These are phyloP conservation scores for Orthosia incerta DNA, from an alignment of 2,888 invertebrate genomes.

Conservation along the genomic window DNA sequence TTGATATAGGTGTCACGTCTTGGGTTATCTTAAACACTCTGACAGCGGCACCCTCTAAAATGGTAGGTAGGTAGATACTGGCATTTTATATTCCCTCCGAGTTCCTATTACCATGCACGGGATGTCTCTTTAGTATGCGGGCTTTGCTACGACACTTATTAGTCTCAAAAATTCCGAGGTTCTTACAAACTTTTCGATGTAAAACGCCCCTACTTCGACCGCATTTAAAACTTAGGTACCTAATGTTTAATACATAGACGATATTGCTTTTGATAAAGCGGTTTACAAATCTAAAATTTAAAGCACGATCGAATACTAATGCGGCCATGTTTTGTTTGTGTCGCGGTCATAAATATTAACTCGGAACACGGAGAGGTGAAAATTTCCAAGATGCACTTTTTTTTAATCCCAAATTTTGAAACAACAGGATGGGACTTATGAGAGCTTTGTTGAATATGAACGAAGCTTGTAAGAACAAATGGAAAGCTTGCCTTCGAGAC, in stretches of 20 bases:
- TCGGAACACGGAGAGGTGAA: constrained; percentile 78
- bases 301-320: constrained; percentile 89
- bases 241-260: constrained; percentile 89
- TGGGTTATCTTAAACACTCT: constrained; percentile 80
- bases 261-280: constrained; percentile 90
- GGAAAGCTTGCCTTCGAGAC: constrained; percentile 19
- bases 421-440: constrained; percentile 31
- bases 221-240: constrained; percentile 87
- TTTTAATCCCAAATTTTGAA: constrained; percentile 52
- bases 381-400: constrained; percentile 71
- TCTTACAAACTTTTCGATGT: constrained; percentile 82
- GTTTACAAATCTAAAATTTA: constrained; percentile 90
- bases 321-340: constrained; percentile 85
- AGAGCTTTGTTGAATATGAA: constrained; percentile 45
- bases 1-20: constrained; percentile 81
- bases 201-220: constrained; percentile 80
- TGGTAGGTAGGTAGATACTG: constrained; percentile 81
- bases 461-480: constrained; percentile 39
- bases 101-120: constrained; percentile 87
- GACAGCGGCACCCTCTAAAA: constrained; percentile 79
- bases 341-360: constrained; percentile 87
- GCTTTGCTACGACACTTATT: constrained; percentile 86
- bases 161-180: constrained; percentile 89
- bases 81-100: constrained; percentile 87
- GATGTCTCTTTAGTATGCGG: constrained; percentile 88